A percentile compares a stretch with the other conserved stretches of the same genome.
These are phyloP conservation scores for Drosophila birchii DNA, from an alignment of 2,888 invertebrate genomes.

Conservation along the genomic window DNA sequence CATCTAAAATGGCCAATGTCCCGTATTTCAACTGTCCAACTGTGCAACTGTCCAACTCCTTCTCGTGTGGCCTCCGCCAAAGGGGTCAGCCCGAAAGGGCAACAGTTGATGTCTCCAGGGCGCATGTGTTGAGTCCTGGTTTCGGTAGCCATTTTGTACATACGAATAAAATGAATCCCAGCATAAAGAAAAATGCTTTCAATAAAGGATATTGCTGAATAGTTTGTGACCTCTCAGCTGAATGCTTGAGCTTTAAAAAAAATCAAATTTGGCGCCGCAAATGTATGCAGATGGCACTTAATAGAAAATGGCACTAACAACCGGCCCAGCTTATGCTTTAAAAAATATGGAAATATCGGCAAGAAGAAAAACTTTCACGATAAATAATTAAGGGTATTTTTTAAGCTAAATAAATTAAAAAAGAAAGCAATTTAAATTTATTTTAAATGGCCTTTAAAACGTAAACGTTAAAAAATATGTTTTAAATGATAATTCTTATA, in stretches of 20 bases:
- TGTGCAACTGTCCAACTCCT: slow-evolving; percentile 39
- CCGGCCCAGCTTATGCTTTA: not conserved
- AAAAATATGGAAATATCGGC: not conserved
- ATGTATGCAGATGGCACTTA: not conserved
- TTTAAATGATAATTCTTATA: too few species aligned
- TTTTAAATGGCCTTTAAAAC: too few species aligned
- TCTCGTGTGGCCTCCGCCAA: slow-evolving; percentile 39
- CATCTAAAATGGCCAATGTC: slow-evolving; percentile 68
- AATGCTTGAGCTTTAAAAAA: not conserved
- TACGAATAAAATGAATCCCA: slow-evolving; percentile 38
- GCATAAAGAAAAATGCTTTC: not conserved
- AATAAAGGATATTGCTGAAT: not conserved
- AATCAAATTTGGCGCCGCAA: slow-evolving; percentile 9
- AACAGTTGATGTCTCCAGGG: slow-evolving; percentile 52
- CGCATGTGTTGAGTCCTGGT: slow-evolving; percentile 57
- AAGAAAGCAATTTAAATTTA: too few species aligned
- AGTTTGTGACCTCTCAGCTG: not conserved
- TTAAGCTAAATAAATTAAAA: too few species aligned
- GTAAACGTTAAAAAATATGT: too few species aligned
- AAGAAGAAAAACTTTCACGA: not conserved
- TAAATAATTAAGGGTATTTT: not conserved
- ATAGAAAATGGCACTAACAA: not conserved
- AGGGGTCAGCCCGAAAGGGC: slow-evolving; percentile 67
- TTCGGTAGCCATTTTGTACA: slow-evolving; percentile 65
- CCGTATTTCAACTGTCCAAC: slow-evolving; percentile 20